Percentiles rank a stretch among this genome's conserved stretches.
Evolutionary conservation across 1,140 invertebrate species (phyloP).

Genomic region (Subanguina moxae): DNA sequence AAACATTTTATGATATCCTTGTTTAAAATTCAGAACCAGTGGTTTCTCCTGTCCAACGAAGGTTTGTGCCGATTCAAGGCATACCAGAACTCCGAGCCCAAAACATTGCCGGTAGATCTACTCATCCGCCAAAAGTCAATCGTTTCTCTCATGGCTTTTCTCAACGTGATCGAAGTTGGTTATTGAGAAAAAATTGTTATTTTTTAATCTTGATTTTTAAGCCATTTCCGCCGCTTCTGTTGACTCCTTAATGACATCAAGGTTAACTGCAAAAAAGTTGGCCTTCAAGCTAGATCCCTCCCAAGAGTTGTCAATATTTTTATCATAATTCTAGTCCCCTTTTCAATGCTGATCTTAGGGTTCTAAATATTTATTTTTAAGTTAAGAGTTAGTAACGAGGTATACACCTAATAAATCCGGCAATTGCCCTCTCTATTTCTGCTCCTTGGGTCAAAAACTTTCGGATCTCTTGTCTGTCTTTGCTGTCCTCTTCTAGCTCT

Average conservation of each 20-base stretch:
- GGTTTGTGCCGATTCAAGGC: conserved; percentile 53
- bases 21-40: not conserved
- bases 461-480: no score
- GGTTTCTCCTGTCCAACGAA: conserved; percentile 38
- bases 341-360: no score
- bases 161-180: conserved; percentile 37
- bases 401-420: no score
- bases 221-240: conserved; percentile 42
- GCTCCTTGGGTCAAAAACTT: no score
- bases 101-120: conserved; percentile 42
- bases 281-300: no score
- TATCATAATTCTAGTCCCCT: no score
- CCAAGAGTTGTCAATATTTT: no score
- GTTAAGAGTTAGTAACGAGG: no score
- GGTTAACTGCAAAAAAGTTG: conserved; percentile 1
- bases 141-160: conserved; percentile 17
- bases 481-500: no score
- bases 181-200: not conserved
- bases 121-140: conserved; percentile 45
- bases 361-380: no score
- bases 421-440: no score
- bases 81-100: conserved; percentile 55
- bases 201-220: conserved; percentile 24
- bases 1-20: conserved; percentile 1
- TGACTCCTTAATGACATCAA: conserved; percentile 27